These are phyloP conservation scores for Drosophila sp. DNA, from an alignment of 1,140 invertebrate species.

Conservation along the genomic window DNA sequence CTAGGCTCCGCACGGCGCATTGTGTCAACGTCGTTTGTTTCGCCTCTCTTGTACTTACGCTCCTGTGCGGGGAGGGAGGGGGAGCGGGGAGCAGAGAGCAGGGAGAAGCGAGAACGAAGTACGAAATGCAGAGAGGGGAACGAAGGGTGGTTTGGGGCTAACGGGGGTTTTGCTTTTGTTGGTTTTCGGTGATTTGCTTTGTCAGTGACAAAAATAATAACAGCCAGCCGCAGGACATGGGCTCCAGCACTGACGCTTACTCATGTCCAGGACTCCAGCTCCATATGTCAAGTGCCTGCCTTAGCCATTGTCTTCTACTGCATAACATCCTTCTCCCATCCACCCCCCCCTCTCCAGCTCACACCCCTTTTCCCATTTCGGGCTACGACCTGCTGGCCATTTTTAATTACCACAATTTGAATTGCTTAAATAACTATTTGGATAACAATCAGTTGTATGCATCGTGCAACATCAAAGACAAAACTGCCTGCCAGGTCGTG, in stretches of 20 bases:
- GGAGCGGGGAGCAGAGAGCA: no score
- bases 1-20: constrained; percentile 24
- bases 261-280: constrained; percentile 36
- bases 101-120: no score
- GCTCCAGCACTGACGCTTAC: constrained; percentile 50
- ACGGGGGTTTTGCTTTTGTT: constrained; percentile 58
- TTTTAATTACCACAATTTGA: constrained; percentile 83
- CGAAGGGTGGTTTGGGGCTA: not conserved
- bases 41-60: constrained; percentile 22
- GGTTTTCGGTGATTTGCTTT: constrained; percentile 83
- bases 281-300: constrained; percentile 74
- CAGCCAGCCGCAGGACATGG: constrained; percentile 67
- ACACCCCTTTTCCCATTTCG: not conserved
- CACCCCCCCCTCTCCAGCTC: not conserved
- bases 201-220: constrained; percentile 83
- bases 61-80: not conserved
- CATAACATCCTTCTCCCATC: constrained; percentile 3
- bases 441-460: constrained; percentile 67
- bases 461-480: constrained; percentile 50
- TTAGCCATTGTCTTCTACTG: constrained; percentile 45
- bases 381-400: constrained; percentile 54
- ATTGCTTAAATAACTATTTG: constrained; percentile 82
- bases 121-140: no score
- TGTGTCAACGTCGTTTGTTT: constrained; percentile 67
- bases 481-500: constrained; percentile 4